Conservation (phyloP, 2,888 invertebrate species). For the Hetaerina titia region DNA sequence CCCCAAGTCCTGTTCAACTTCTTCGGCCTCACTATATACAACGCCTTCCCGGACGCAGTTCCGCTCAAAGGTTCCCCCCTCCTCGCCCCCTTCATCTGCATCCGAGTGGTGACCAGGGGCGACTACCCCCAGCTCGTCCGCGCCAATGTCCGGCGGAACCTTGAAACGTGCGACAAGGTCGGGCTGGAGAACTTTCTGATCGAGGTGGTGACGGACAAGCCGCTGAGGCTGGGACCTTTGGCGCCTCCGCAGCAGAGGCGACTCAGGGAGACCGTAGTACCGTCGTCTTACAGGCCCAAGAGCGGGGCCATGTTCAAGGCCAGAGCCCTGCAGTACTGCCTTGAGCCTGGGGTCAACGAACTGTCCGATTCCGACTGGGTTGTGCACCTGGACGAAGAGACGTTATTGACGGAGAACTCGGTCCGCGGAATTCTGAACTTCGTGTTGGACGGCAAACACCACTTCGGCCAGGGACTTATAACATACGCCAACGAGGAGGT, state of each 20-base stretch:
- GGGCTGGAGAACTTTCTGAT: slow-evolving; percentile 97
- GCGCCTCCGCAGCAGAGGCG: slow-evolving; percentile 81
- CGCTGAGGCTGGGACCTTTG: slow-evolving; percentile 84
- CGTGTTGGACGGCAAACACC: slow-evolving; percentile 95
- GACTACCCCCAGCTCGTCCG: slow-evolving; percentile 95
- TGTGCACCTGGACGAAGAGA: slow-evolving; percentile 98
- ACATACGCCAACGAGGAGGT: slow-evolving; percentile 98
- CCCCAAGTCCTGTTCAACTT: slow-evolving; percentile 95
- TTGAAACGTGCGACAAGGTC: slow-evolving; percentile 91
- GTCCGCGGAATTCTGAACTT: slow-evolving; percentile 95
- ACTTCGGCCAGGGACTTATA: slow-evolving; percentile 96
- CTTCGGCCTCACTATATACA: slow-evolving; percentile 91
- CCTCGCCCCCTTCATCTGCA: slow-evolving; percentile 95
- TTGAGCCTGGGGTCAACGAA: slow-evolving; percentile 92
- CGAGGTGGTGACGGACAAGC: slow-evolving; percentile 97
- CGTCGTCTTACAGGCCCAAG: slow-evolving; percentile 90
- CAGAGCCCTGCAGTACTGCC: slow-evolving; percentile 95
- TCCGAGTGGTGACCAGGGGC: slow-evolving; percentile 95
- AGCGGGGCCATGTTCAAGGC: slow-evolving; percentile 96
- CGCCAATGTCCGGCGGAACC: slow-evolving; percentile 90
- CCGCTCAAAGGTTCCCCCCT: slow-evolving; percentile 93
- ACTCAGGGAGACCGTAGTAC: slow-evolving; percentile 93
- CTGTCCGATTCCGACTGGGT: slow-evolving; percentile 95
- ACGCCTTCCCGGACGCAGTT: slow-evolving; percentile 96
- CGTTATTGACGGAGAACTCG: slow-evolving; percentile 94